Base-by-base conservation (phyloP, 2,113 vertebrate species). In the Oryzias javanicus region DNA sequence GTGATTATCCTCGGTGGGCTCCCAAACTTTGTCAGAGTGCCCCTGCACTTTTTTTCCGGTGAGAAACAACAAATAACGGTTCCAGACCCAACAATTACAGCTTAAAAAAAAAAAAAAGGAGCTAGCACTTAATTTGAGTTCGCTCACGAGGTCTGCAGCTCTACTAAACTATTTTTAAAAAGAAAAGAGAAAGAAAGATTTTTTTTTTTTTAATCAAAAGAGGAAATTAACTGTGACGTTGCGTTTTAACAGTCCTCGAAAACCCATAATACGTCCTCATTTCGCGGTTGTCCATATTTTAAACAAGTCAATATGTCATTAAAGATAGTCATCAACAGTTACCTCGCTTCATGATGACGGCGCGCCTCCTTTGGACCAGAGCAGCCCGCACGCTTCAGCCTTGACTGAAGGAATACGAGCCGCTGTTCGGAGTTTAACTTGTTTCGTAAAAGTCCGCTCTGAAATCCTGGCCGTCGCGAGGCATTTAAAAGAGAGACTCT, bases 321-420 rank as follows among this genome's bases (percentile, higher is more conserved):
- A 1, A 56, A 41, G 15, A 24, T 18, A 42, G 61, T 51, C 67
- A 51, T 44, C 53, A 72, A 78, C 59, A 64, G 46, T 79, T 87
- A 88, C 90, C 89, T 78, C 75, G 78, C 17, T 89, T 85, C 89
- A 90, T 91, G 62, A 0, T 62, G 3, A 6, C 63, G 4, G 29
- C 29, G 41, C 19, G 55, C 41, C 74, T 63, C 68, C 42, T 72
- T 14, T 59, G 24, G 42, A 18, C 25, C 29, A 46, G 15, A 60
- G 22, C 5, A 29, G 58, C 59, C 73, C 52, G 66, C 66, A 66
- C 52, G 54, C 66, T 73, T 47, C 69, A 67, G 41, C 0, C 48
- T 12, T 2, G 4, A 16, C 48, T 17, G 60, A 8, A 27, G 15
- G 3, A 4, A 2, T 16, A 6, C 50, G 46, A 0, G 4, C 13